Evolutionary conservation across 2,113 vertebrate genomes (phyloP), one percentile per base, ranked within the genome.

Genomic region (Lophura nycthemera): DNA sequence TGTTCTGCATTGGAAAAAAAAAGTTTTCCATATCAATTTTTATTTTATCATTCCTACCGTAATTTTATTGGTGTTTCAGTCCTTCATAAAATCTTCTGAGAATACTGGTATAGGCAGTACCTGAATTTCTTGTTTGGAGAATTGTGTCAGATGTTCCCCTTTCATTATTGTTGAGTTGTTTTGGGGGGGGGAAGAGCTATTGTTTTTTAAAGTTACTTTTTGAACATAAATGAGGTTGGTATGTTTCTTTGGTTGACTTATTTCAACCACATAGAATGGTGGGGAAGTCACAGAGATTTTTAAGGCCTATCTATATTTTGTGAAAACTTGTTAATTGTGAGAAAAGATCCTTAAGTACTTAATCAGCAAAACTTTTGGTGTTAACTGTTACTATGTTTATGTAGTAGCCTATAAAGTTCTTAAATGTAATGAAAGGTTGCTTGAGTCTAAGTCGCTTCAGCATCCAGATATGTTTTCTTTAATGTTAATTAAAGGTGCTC

Each of bases 91-190:
- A 72, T 92, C 88, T 95, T 93, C 32, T 89, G 92, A 94, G 96
- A 89, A 76, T 94, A 92, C 63, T 69, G 78, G 67, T 59, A 45
- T 89, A 82, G 48, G 67, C 83, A 83, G 89, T 89, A 93, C 92
- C 86, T 96, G 83, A 84, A 95, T 90, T 96, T 94, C 73, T 90
- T 66, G 59, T 89, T 92, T 82, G 67, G 47, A 92, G 63, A 95
- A 92, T 34, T 92, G 66, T 94, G 86, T 94, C 92, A 96, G 79
- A 80, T 69, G 2, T 91, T 86, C 45, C 36, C 36, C 32, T 91
- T 89, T 80, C 32, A 47, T 16, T 90, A 70, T 52, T 65, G 19
- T 5, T 43, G 42, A 65, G 11, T 1, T 13, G 90, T 91, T 90
- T 70, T 20, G 57, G 19, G 19, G 17, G 50, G 14, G 27, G 52